These are phyloP conservation scores for Monochamus alternatus DNA, from an alignment of 2,888 invertebrate genomes.

Conservation along the genomic window DNA sequence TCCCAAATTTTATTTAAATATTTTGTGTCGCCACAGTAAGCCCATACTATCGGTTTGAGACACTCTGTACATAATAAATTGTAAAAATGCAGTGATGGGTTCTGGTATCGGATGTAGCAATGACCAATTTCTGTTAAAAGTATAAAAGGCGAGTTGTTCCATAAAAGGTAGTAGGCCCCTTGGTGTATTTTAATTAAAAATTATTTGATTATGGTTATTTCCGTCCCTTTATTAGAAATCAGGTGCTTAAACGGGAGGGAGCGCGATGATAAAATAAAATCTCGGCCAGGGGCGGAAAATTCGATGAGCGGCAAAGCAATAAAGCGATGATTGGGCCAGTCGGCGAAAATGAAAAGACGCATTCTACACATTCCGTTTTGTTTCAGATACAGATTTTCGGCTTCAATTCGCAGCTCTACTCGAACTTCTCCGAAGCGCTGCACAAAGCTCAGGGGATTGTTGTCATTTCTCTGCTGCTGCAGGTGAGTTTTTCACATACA, in stretches of 20 bases:
- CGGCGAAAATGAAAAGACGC: constrained; percentile 58
- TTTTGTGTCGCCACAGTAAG: no score
- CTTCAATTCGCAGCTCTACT: constrained; percentile 97
- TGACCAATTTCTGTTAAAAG: background rate
- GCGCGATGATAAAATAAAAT: constrained; percentile 40
- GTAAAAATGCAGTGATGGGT: no score
- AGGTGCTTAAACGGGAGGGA: constrained; percentile 26
- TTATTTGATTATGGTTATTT: constrained; percentile 16
- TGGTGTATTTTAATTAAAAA: constrained; percentile 7
- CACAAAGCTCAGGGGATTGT: constrained; percentile 96
- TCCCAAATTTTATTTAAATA: no score
- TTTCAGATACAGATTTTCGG: constrained; percentile 98
- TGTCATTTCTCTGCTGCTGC: constrained; percentile 93
- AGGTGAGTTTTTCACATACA: constrained; percentile 78
- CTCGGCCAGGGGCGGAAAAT: constrained; percentile 67
- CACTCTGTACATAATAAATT: no score
- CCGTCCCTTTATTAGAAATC: constrained; percentile 26
- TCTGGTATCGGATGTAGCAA: background rate
- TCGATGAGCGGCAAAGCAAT: constrained; percentile 69
- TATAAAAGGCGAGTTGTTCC: background rate
- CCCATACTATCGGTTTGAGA: no score
- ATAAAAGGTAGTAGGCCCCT: background rate
- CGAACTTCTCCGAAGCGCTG: constrained; percentile 95
- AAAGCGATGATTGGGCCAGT: constrained; percentile 69
- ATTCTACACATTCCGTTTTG: constrained; percentile 48